These are phyloP conservation scores for Pseudeuparius sepicola DNA, from an alignment of 2,888 invertebrate species.

Conservation along the genomic window DNA sequence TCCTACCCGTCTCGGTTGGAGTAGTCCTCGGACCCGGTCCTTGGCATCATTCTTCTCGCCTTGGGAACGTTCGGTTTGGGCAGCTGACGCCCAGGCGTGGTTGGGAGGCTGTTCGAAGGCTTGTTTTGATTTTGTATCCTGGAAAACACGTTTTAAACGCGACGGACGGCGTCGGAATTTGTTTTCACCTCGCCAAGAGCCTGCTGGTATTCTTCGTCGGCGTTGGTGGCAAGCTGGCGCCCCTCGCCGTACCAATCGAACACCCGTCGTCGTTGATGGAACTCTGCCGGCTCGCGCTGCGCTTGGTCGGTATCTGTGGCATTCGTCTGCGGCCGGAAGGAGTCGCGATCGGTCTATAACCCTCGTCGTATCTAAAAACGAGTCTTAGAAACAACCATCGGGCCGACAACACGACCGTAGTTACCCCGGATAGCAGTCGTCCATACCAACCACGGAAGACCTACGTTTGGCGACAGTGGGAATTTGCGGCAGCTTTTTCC, in stretches of 20 bases:
- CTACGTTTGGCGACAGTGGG: slow-evolving; percentile 44
- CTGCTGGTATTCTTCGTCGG: slow-evolving; percentile 38
- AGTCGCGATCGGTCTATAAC: slow-evolving; percentile 34
- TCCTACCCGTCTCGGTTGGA: no score
- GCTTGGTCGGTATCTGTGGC: slow-evolving; percentile 38
- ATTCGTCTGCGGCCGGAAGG: slow-evolving; percentile 34
- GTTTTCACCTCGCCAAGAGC: no score
- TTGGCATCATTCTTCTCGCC: slow-evolving; percentile 33
- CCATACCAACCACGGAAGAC: slow-evolving; percentile 29
- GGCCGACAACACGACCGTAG: no score
- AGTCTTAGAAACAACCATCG: no score
- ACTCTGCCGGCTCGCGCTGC: slow-evolving; percentile 36
- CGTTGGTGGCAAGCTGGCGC: slow-evolving; percentile 40
- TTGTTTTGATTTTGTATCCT: slow-evolving; percentile 18
- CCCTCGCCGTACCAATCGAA: slow-evolving; percentile 34
- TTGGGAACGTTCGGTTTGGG: slow-evolving; percentile 39
- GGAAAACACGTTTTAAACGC: no score
- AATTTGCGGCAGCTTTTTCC: slow-evolving; percentile 40
- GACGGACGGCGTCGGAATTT: no score
- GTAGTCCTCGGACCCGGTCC: slow-evolving; percentile 38
- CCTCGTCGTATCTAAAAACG: no score
- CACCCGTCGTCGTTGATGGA: slow-evolving; percentile 36
- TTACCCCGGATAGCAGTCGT: no score
- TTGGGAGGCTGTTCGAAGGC: slow-evolving; percentile 40
- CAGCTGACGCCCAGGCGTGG: slow-evolving; percentile 46